Evolutionary conservation across 53 echinoderm and acorn worm species (phyloP), one percentile per base, ranked within the genome.

Genomic region (Paracentrotus lividus): DNA sequence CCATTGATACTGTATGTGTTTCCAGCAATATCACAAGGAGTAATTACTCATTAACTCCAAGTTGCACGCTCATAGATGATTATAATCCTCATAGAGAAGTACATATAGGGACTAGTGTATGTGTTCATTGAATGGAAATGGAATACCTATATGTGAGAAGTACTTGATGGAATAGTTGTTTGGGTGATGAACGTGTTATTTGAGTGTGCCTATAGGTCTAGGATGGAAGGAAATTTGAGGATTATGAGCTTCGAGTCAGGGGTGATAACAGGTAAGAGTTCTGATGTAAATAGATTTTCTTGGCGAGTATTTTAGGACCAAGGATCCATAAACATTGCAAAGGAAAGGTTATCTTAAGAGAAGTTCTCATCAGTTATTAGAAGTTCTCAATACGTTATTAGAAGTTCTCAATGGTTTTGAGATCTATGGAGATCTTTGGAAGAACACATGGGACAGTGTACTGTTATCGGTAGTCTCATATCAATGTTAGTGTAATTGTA

Each of bases 221-320:
- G 81, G 81, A 81, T 81, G 81, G 81, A 81, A 81, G 81, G 81
- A 81, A n/a, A 81, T 81, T 81, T 81, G 81, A 81, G 81, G 81
- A 81, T 81, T 81, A 81, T 81, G 81, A 45, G 81, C 81, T 45
- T 81, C 81, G 47, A 47, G 47, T 47, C 81, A 24, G 81, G 47
- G 47, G 81, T 47, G 81, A 81, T 81, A 81, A 81, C 81, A 81
- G 81, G 81, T 81, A 32, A 72, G 72, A 6, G n/a, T n/a, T n/a
- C n/a, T n/a, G n/a, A n/a, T n/a, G n/a, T n/a, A 44, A n/a, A 47
- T 8, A 78, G n/a, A 24, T 2, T 45, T 81, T 47, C 45, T 81
- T 81, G 81, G 24, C 5, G n/a, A 45, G 81, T 13, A 47, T 45
- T 45, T 47, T 24, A 47, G 81, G 47, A n/a, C 3, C 26, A 23